phyloP scores from a whole-genome alignment of 2,797 vertebrate genomes.

The Balearica regulorum region DNA sequence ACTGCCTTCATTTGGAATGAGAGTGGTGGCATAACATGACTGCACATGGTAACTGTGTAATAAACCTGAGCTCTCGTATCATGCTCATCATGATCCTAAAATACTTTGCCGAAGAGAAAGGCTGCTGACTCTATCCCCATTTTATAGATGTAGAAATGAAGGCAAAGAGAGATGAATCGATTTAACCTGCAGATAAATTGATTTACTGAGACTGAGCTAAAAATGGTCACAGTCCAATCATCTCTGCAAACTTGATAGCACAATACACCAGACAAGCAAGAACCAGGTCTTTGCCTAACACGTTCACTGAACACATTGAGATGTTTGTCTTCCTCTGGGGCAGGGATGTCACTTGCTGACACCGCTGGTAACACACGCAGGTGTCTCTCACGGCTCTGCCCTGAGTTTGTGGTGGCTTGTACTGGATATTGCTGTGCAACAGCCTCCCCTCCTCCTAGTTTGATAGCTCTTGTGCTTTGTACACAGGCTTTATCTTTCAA shows the following conservation, averaged over 20 bases:
- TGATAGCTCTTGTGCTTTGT: neutral
- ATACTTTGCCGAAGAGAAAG: neutral
- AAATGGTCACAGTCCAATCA: neutral
- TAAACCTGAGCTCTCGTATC: neutral
- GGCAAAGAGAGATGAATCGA: neutral
- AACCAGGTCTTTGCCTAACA: neutral
- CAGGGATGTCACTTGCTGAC: neutral
- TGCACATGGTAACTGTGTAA: neutral
- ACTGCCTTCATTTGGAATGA: neutral
- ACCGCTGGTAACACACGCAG: neutral
- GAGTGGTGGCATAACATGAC: neutral
- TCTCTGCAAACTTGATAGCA: neutral
- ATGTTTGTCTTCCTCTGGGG: neutral
- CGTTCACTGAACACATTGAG: rapidly evolving
- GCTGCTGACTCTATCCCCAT: neutral
- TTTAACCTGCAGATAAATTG: conserved; percentile 11
- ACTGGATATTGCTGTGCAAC: neutral
- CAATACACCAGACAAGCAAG: neutral
- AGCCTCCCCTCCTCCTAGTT: neutral
- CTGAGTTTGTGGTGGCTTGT: neutral
- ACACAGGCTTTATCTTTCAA: neutral
- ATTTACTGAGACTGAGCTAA: neutral
- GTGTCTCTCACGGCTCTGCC: neutral
- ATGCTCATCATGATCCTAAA: neutral
- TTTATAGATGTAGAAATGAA: neutral